Evolutionary conservation across 2,888 invertebrate species (phyloP), one percentile per base, ranked within the genome.

Genomic region (Metellina segmentata): DNA sequence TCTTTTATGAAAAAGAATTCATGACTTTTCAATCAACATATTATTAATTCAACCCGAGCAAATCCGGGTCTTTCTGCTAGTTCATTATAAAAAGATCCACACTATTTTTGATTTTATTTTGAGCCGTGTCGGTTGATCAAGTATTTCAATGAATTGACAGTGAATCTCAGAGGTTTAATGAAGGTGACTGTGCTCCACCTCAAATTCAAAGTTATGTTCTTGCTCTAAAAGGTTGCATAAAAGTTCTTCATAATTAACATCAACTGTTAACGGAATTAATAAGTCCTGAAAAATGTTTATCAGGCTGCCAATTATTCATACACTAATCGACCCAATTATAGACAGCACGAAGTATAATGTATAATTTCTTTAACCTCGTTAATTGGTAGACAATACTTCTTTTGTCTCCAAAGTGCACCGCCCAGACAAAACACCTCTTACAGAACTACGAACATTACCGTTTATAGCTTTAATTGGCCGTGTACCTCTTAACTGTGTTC

Each of bases 281-380:
- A 61, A 61, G 9, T 16, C 34, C 34, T 34, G 34, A 1, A 1
- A 34, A 34, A 61, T 61, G 13, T 34, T 61, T 16, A 7, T 11
- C 61, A 61, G 11, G 13, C 61, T 61, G 16, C 61, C 9, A 16
- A 61, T 61, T 16, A 61, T 61, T 9, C 61, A 48, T 11, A 79
- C 11, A 61, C 79, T 79, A 61, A 79, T 79, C n/a, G 79, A 34
- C 61, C 79, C 53, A 79, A 79, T 79, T 79, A 79, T 13, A 7
- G 61, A 53, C 19, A 34, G 49, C 79, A 77, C 77, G 61, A 61
- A 61, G 34, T 16, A 4, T 34, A 34, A 34, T 16, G 16, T 48
- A 78, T 52, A 78, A 78, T 79, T 79, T 79, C 20, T 79, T 34
- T 61, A 69, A 9, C 79, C 79, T 79, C 34, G 20, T 79, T 79